Conservation (phyloP, 2,113 vertebrate species). For the Chamaea fasciata region DNA sequence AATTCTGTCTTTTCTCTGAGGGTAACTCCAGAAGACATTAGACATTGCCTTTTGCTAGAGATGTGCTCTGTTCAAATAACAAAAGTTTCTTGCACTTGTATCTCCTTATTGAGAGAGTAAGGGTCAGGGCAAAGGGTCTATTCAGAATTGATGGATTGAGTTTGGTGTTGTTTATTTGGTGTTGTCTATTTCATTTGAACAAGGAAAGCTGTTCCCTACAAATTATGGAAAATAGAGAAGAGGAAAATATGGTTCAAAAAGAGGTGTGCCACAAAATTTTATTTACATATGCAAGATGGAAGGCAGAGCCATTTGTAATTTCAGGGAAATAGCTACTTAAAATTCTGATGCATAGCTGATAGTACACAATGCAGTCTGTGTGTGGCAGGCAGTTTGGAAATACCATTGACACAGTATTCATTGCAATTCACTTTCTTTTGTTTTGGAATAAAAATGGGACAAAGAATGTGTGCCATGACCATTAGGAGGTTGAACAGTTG, state of each 20-base stretch:
- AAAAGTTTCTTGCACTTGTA: not conserved
- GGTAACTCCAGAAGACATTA: not conserved
- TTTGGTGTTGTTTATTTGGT: not conserved
- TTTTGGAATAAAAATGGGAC: not conserved
- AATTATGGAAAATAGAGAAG: not conserved
- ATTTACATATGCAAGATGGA: not conserved
- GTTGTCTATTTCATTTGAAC: not conserved
- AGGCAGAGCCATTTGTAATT: constrained; percentile 20
- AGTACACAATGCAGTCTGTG: not conserved
- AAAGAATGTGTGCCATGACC: not conserved
- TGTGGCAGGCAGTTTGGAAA: not conserved
- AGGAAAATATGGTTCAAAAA: not conserved
- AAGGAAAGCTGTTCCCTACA: not conserved
- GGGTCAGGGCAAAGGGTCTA: not conserved
- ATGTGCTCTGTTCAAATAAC: not conserved
- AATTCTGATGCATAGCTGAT: not conserved
- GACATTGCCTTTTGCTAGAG: not conserved
- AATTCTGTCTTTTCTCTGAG: not conserved
- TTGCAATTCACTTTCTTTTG: not conserved
- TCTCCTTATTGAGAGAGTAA: not conserved
- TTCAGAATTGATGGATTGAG: not conserved
- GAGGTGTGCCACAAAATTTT: not conserved
- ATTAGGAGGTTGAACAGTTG: not conserved
- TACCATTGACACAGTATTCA: not conserved
- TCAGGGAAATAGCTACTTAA: not conserved